Percentiles rank a stretch among this genome's conserved stretches.
Conservation (phyloP, 2,113 vertebrate genomes). For the Pipra filicauda region DNA sequence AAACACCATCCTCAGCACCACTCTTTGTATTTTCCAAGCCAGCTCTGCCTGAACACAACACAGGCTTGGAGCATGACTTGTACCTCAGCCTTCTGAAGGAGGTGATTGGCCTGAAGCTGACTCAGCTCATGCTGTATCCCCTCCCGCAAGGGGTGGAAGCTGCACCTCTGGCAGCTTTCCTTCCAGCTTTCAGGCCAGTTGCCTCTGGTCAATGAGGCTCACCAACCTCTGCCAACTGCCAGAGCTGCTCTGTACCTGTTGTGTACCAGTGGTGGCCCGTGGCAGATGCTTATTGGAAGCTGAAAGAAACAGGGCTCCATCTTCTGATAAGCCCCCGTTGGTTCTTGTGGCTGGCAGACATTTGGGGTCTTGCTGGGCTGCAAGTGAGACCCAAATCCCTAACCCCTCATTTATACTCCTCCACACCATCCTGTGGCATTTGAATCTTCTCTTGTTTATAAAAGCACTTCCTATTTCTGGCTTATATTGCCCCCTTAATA, state of each 20-base stretch:
- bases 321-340: background rate
- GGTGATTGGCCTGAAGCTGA: background rate
- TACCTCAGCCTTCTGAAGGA: background rate
- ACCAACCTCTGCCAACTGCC: background rate
- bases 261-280: background rate
- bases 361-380: background rate
- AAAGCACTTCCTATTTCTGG: background rate
- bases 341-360: background rate
- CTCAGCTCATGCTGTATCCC: background rate
- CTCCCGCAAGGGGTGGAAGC: background rate
- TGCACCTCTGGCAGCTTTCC: background rate
- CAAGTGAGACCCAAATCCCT: background rate
- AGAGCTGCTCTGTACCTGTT: background rate
- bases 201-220: background rate
- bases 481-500: background rate
- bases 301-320: background rate
- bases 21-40: background rate
- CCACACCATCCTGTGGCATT: background rate
- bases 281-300: background rate
- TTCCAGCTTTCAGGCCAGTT: background rate
- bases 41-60: background rate
- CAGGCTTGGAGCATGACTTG: background rate
- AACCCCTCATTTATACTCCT: background rate
- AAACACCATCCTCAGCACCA: background rate
- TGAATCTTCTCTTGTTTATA: background rate